A percentile compares a stretch with the other conserved stretches of the same genome.
Conservation (phyloP, 2,113 vertebrate genomes). For the Sigmodon hispidus region DNA sequence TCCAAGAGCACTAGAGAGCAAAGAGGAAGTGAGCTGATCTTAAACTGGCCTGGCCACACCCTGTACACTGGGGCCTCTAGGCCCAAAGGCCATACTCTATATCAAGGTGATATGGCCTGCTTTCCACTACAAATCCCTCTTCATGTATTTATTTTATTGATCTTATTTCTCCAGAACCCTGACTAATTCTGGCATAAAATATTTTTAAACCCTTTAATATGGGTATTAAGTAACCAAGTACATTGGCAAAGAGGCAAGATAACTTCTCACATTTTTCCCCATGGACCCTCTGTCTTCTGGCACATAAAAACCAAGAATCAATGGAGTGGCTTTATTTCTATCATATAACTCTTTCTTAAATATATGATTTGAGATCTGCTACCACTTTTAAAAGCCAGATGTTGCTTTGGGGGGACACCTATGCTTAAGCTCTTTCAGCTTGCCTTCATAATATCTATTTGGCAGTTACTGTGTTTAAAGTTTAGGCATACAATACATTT, state of each 20-base stretch:
- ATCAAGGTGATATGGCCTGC: too few relatives aligned
- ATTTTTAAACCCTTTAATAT: neutral
- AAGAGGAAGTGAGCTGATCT: too few relatives aligned
- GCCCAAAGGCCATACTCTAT: too few relatives aligned
- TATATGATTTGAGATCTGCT: neutral
- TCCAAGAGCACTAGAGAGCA: too few relatives aligned
- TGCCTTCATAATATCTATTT: conserved; percentile 27
- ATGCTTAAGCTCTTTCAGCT: neutral
- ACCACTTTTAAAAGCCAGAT: neutral
- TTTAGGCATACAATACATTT: conserved; percentile 16
- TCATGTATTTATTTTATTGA: neutral
- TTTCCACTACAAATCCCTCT: neutral
- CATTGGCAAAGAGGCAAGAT: neutral
- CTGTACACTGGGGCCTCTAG: too few relatives aligned
- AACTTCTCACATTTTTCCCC: neutral
- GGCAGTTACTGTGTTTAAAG: conserved; percentile 44
- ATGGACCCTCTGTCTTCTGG: neutral
- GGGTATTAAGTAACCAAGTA: neutral
- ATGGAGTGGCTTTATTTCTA: neutral
- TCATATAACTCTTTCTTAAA: neutral
- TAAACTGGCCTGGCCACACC: too few relatives aligned
- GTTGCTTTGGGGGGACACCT: neutral
- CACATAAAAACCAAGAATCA: neutral
- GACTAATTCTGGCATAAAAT: neutral
- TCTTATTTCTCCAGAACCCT: neutral